Base-by-base conservation (phyloP, 2,797 vertebrate genomes). In the Esox masquinongy region DNA sequence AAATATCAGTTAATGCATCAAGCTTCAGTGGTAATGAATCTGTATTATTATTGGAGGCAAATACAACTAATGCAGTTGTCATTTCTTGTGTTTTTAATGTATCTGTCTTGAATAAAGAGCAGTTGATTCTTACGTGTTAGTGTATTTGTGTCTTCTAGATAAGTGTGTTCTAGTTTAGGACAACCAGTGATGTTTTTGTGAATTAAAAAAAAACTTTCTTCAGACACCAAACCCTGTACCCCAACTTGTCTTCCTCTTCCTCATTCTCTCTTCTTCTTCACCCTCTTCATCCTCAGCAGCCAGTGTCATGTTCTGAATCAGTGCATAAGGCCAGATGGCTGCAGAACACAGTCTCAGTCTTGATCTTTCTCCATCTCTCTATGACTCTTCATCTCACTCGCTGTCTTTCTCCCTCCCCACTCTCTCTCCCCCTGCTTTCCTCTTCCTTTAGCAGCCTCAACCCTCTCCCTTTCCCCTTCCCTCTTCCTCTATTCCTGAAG, bases 281-380 rank as follows among this genome's bases (percentile, higher is more conserved):
- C 81, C 82, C 79, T 86, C 77, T 77, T 86, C 81, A 87, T 88
- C 81, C 84, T 89, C 82, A 87, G 84, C 90, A 90, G 90, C 91
- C 89, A 91, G 88, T 87, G 89, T 91, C 85, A 84, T 79, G 88
- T 93, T 94, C 91, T 92, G 92, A 91, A 92, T 92, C 90, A 90
- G 88, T 92, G 90, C 88, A 89, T 74, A 74, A 39, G 91, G 86
- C 90, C 91, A 94, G 90, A 93, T 93, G 93, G 91, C 88, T 89
- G 83, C 82, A 87, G 86, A 89, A 90, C 85, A 87, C 82, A 82
- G 82, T 86, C 80, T 84, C 77, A 64, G 51, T 67, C 72, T 51
- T 15, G 49, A 39, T 49, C 51, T 16, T n/a, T 49, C 68, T 22
- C 15, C 34, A 2, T 22, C 24, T 47, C 22, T 4, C 34, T 39